These are phyloP conservation scores for Apis laboriosa DNA, from an alignment of 1,140 invertebrate genomes.

Conservation along the genomic window DNA sequence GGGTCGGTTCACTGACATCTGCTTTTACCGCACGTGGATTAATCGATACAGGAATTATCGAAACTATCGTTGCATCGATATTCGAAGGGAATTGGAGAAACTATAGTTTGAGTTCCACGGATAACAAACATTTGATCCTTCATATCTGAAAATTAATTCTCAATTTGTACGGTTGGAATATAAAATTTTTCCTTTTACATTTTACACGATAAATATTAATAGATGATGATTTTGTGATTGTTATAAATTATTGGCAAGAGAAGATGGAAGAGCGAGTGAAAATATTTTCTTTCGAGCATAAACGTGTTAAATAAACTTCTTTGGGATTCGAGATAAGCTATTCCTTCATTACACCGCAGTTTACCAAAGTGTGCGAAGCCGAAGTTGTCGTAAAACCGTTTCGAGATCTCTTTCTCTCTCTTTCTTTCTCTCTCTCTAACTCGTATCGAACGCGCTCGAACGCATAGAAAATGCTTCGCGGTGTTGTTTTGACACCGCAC, in stretches of 20 bases:
- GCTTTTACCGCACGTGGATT: slow-evolving; percentile 35
- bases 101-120: background rate
- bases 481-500: slow-evolving; percentile 16
- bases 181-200: too few relatives aligned
- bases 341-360: slow-evolving; percentile 12
- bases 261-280: background rate
- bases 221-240: too few relatives aligned
- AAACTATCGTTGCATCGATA: background rate
- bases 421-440: slow-evolving; percentile 31
- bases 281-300: background rate
- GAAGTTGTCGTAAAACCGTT: slow-evolving; percentile 15
- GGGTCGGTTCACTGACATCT: slow-evolving; percentile 47
- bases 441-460: slow-evolving; percentile 1
- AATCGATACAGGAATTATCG: slow-evolving; percentile 45
- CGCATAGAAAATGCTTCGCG: slow-evolving; percentile 30
- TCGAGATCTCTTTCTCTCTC: slow-evolving; percentile 34
- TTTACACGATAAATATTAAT: too few relatives aligned
- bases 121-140: too few relatives aligned
- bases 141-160: too few relatives aligned
- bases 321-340: background rate
- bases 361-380: background rate
- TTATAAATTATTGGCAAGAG: background rate
- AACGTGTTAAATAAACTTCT: background rate
- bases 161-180: too few relatives aligned
- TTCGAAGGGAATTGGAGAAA: background rate